These are phyloP conservation scores for Sparus aurata DNA, from an alignment of 2,797 vertebrate species.

Conservation along the genomic window DNA sequence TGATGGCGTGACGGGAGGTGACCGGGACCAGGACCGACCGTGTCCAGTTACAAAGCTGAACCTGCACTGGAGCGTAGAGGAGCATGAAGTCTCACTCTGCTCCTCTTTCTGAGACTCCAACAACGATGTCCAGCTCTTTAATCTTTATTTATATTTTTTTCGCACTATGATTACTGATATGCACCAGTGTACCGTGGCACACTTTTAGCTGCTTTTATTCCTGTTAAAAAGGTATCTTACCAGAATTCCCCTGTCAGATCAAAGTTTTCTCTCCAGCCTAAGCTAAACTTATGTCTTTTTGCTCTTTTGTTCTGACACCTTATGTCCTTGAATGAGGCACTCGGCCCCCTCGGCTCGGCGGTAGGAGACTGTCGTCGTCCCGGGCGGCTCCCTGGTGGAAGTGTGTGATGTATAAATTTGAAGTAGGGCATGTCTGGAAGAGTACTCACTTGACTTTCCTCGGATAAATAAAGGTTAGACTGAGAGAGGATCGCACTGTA, in stretches of 20 bases:
- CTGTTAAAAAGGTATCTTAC: neutral
- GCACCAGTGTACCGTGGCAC: no score
- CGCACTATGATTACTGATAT: no score
- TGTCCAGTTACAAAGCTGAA: neutral
- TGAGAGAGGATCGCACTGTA: neutral
- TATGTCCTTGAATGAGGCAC: conserved; percentile 14
- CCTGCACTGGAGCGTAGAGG: conserved; percentile 5
- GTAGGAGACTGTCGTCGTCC: neutral
- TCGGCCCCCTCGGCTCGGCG: neutral
- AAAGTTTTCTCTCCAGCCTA: neutral
- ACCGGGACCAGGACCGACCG: neutral
- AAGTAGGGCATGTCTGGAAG: neutral
- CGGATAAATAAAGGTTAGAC: neutral
- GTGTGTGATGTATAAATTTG: neutral
- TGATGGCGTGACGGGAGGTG: conserved; percentile 74
- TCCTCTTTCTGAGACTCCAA: neutral
- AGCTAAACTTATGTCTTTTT: conserved; percentile 1
- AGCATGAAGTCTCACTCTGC: neutral
- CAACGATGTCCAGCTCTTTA: neutral
- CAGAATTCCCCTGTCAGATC: conserved; percentile 1
- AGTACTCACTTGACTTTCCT: conserved; percentile 1
- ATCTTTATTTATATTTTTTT: no score
- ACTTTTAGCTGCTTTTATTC: conserved; percentile 13
- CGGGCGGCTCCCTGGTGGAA: conserved; percentile 8
- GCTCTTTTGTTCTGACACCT: conserved; percentile 15